These are phyloP conservation scores for Lysiphlebus fabarum DNA, from an alignment of 1,140 invertebrate species.

Conservation along the genomic window DNA sequence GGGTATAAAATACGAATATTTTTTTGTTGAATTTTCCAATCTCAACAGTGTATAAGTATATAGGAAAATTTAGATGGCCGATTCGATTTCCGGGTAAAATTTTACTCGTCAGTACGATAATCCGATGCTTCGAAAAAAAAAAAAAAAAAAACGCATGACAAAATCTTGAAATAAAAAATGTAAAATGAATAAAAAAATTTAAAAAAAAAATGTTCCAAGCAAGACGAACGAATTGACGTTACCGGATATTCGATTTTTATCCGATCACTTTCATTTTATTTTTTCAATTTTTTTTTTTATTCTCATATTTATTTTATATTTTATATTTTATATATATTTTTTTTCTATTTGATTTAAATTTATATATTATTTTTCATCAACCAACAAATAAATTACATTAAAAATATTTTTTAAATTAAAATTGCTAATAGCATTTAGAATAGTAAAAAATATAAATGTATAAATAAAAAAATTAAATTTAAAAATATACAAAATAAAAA, in stretches of 20 bases:
- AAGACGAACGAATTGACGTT: conserved; percentile 15
- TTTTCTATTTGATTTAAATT: too few species aligned
- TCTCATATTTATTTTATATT: neutral
- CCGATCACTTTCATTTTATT: neutral
- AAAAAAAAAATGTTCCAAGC: neutral
- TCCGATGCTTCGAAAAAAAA: conserved; percentile 10
- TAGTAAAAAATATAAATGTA: too few species aligned
- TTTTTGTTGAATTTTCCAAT: conserved; percentile 18
- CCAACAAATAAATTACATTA: too few species aligned
- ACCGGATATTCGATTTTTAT: conserved; percentile 19
- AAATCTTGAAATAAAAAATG: too few species aligned
- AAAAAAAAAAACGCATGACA: conserved; percentile 5
- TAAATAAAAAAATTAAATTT: too few species aligned
- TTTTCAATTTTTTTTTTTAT: neutral
- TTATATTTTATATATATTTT: neutral
- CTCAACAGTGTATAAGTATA: conserved; percentile 7
- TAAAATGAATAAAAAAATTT: neutral
- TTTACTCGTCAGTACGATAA: conserved; percentile 18
- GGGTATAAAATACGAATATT: neutral
- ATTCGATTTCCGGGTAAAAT: conserved; percentile 22
- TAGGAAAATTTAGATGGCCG: conserved; percentile 14
- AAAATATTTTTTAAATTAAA: too few species aligned
- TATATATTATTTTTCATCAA: too few species aligned
- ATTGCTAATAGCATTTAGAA: too few species aligned
- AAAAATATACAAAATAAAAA: too few species aligned